A percentile compares a stretch with the other conserved stretches of the same genome.
These are phyloP conservation scores for Psettodes erumei DNA, from an alignment of 2,113 vertebrate species.

Conservation along the genomic window DNA sequence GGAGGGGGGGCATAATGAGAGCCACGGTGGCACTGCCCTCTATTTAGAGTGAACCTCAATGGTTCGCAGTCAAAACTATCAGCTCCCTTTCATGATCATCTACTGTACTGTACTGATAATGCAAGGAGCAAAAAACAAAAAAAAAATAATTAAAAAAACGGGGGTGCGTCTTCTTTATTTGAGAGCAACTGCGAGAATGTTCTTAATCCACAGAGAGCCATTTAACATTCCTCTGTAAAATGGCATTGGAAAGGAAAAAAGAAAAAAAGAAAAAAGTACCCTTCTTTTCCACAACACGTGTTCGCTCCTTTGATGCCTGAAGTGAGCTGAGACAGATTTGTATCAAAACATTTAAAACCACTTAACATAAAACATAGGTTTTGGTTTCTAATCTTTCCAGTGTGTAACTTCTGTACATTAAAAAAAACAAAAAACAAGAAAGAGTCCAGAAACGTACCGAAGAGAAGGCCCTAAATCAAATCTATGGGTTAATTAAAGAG, in stretches of 20 bases:
- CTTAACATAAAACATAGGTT: slow-evolving; percentile 52
- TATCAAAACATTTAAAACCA: slow-evolving; percentile 57
- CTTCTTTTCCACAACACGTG: slow-evolving; percentile 58
- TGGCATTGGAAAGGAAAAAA: slow-evolving; percentile 55
- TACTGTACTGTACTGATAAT: slow-evolving; percentile 64
- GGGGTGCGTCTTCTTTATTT: slow-evolving; percentile 29
- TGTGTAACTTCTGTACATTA: slow-evolving; percentile 17
- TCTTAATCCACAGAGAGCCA: slow-evolving; percentile 49
- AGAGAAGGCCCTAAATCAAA: slow-evolving; percentile 77
- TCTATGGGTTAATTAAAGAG: slow-evolving; percentile 81
- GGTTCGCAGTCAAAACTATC: slow-evolving; percentile 70
- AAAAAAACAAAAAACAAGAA: slow-evolving; percentile 20
- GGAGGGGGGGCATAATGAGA: slow-evolving; percentile 63
- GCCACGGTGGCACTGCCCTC: slow-evolving; percentile 69
- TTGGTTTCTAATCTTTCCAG: slow-evolving; percentile 44
- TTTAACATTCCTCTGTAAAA: slow-evolving; percentile 70
- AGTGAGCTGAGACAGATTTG: slow-evolving; percentile 45
- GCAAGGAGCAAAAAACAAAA: slow-evolving; percentile 32
- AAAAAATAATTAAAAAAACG: too few relatives aligned
- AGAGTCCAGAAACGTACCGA: background rate
- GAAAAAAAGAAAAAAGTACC: slow-evolving; percentile 27
- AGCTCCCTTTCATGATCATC: slow-evolving; percentile 76
- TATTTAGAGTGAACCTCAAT: slow-evolving; percentile 58
- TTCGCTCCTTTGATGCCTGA: slow-evolving; percentile 60
- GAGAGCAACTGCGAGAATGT: slow-evolving; percentile 33